Conservation (phyloP, 1,140 invertebrate species). For the Drosophila mayri region DNA sequence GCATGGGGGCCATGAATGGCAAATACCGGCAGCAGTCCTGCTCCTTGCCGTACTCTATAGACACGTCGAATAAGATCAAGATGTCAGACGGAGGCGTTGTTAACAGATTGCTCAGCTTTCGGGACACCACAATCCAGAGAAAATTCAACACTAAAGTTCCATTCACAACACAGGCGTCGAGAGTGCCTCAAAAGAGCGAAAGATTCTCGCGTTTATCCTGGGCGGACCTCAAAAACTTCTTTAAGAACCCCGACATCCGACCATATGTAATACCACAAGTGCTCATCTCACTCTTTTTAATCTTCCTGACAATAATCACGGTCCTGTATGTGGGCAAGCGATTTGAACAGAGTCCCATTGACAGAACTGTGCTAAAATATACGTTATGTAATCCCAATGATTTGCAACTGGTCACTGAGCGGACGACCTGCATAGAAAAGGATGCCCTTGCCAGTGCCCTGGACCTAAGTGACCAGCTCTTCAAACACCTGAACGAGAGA, state of each 20-base stretch:
- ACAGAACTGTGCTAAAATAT: conserved; percentile 51
- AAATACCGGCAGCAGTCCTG: conserved; percentile 52
- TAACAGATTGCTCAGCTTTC: conserved; percentile 71
- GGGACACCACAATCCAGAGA: conserved; percentile 60
- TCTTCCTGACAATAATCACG: conserved; percentile 67
- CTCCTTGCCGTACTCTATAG: conserved; percentile 36
- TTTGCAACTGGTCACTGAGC: conserved; percentile 12
- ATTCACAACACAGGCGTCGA: conserved; percentile 33
- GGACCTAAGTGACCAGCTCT: conserved; percentile 55
- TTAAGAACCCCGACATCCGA: conserved; percentile 55
- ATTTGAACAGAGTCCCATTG: conserved; percentile 59
- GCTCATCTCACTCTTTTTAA: conserved; percentile 60
- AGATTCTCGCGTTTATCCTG: conserved; percentile 27
- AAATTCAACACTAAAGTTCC: conserved; percentile 47
- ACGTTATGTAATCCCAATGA: conserved; percentile 61
- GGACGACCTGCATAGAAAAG: conserved; percentile 49
- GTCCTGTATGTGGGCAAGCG: conserved; percentile 62
- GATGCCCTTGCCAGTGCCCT: conserved; percentile 47
- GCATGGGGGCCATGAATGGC: conserved; percentile 32
- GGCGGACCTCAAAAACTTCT: conserved; percentile 49
- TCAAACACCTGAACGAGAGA: conserved; percentile 60
- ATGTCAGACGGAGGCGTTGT: conserved; percentile 65
- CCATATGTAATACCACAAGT: conserved; percentile 66
- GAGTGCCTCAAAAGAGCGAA: conserved; percentile 29
- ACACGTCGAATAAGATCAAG: conserved; percentile 41